Conservation (phyloP, 2,113 vertebrate genomes). For the Acanthisitta chloris region DNA sequence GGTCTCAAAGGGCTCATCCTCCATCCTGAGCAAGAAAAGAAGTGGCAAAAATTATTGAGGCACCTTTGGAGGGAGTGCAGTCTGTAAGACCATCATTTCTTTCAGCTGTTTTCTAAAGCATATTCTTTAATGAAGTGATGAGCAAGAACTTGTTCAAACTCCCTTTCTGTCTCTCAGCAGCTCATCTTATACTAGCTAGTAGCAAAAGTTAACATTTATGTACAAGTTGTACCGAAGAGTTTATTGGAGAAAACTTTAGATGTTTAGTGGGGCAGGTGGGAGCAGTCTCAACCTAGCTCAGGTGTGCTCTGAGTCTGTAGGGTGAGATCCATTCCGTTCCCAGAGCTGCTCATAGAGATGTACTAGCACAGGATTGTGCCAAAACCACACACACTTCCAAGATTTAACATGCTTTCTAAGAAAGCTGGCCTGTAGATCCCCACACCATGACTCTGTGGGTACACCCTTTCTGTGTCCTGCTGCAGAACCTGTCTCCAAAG, state of each 20-base stretch:
- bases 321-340: background rate
- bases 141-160: background rate
- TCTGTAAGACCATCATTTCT: background rate
- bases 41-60: background rate
- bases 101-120: background rate
- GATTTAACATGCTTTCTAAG: background rate
- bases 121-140: background rate
- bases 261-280: background rate
- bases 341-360: background rate
- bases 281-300: background rate
- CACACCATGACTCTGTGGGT: accelerated
- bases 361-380: background rate
- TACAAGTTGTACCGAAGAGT: background rate
- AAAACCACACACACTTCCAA: background rate
- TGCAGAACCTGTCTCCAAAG: background rate
- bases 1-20: background rate
- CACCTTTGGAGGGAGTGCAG: background rate
- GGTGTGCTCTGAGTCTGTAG: background rate
- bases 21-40: background rate
- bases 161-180: background rate
- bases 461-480: background rate
- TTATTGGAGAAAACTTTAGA: background rate
- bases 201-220: background rate
- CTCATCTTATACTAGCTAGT: background rate
- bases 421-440: background rate